Base-by-base conservation (phyloP, 2,797 vertebrate species). In the Gymnoscopelus braueri region DNA sequence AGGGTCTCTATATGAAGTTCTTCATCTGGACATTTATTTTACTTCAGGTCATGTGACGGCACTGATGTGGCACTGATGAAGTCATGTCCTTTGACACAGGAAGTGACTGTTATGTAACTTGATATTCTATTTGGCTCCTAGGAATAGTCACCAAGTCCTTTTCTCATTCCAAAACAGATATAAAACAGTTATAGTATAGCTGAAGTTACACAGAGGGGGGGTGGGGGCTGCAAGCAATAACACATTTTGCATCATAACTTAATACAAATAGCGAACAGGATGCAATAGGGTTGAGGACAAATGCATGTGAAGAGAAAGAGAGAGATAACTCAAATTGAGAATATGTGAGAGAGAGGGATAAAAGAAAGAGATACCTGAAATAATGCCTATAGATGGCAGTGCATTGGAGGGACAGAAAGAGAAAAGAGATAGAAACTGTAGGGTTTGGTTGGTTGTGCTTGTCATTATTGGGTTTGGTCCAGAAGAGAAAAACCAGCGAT, bases 381-480 rank as follows among this genome's bases (percentile, higher is more conserved):
- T 79, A 50, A 71, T 77, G 82, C 55, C 72, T 85, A 84, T 84
- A 63, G 84, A 70, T 89, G 89, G 88, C 87, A 91, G 91, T 92
- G 88, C 79, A 75, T 63, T 39, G 57, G 48, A 52, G 66, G 52
- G 50, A 49, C 65, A 69, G 65, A 56, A 65, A 24, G 65, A n/a
- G 26, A 13, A 56, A 48, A 19, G 62, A 61, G 63, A 23, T 59
- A 68, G 63, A 72, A 83, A 74, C 56, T 61, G 74, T 73, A 59
- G 58, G 65, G 79, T 69, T 71, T 63, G 79, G 29, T 54, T 65
- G 63, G 67, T 93, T 94, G 93, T 94, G 94, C 93, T 94, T 91
- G 84, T 79, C 68, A 60, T 82, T 74, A 57, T 62, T 80, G 56
- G 81, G 57, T 75, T 83, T 74, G 69, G 78, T 83, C 83, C 60